Evolutionary conservation across 1,140 invertebrate genomes (phyloP), one percentile per base, ranked within the genome.

Genomic region (Zaprionus vittiger): DNA sequence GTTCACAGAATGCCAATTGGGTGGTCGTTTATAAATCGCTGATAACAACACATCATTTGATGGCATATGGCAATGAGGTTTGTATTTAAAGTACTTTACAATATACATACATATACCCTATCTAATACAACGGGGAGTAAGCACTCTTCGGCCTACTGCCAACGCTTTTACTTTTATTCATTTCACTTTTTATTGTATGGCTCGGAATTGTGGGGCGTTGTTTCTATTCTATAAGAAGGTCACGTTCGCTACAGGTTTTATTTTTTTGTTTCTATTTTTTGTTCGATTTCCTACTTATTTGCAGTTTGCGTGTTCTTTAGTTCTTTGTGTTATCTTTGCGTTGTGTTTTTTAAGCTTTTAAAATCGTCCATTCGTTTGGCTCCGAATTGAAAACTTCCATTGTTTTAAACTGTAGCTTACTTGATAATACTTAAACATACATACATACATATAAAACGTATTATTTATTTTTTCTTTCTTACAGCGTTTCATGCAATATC

Each of bases 21-120:
- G 97, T 99, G 69, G 98, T 99, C 31, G 98, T 99, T 44, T 99
- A 99, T 94, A 99, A 99, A 94, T 96, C 98, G 37, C 95, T 99
- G 61, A 98, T 99, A 91, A 99, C 99, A 59, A 98, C 99, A 80
- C 99, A 99, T 95, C 98, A 99, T 94, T 95, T 99, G 92, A 98
- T 99, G 95, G 99, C 99, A 92, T 99, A 99, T 95, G 99, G 99
- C 92, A 99, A 99, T 94, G 99, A 99, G 96, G 98, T 99, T 93
- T 95, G 94, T 90, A 77, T 76, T 52, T 15, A 5, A 61, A 67
- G 55, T 54, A 26, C 24, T 34, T 17, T 15, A 17, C 24, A 56
- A 52, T 11, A 20, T 11, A 34, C 0, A 11, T 14, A 7, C 2
- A 11, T 14, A 7, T n/a, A 47, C 6, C 6, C 6, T 6, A 47